Base-by-base conservation (phyloP, 2,797 vertebrate species). In the Cynodonichthys magdalenae region DNA sequence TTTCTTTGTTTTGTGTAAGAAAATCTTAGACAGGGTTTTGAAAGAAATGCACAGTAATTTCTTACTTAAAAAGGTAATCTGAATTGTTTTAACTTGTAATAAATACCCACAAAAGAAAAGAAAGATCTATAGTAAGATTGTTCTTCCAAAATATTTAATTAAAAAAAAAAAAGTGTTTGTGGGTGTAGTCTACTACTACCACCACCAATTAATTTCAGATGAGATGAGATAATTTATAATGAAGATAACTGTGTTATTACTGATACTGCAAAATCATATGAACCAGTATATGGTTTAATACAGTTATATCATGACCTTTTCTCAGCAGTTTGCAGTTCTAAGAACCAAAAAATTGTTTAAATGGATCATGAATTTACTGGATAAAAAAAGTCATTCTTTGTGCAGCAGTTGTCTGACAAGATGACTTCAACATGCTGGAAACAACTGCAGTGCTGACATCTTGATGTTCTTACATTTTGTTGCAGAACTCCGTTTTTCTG, bases 381-480 rank as follows among this genome's bases (percentile, higher is more conserved):
- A 1, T 18, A 52, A 12, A 34, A 34, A 51, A 66, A 17, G 57
- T 11, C 9, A 2, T 47, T 19, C 18, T 11, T 47, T 47, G 5
- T 47, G n/a, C 67, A 56, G 28, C 68, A 64, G 74, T 69, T 53
- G 62, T 71, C 72, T 49, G 19, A 64, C 59, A 65, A 69, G 50
- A 71, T 60, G 28, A 20, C 56, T 79, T 74, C 84, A 83, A 89
- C 90, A 90, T 79, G 77, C 56, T 42, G 45, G 63, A 66, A 81
- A 86, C 58, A 36, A 67, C 49, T 87, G 66, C 59, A 54, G 62
- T 71, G 80, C 85, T 92, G 90, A 90, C 89, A 87, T 80, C 53
- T 63, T 41, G 66, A 62, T 47, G 63, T 69, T 69, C 82, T 74
- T 51, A 53, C 11, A 58, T 62, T 68, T 71, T 44, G 67, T 68